Base-by-base conservation (phyloP, 2,888 invertebrate genomes). In the Caenorhabditis macrosperma region DNA sequence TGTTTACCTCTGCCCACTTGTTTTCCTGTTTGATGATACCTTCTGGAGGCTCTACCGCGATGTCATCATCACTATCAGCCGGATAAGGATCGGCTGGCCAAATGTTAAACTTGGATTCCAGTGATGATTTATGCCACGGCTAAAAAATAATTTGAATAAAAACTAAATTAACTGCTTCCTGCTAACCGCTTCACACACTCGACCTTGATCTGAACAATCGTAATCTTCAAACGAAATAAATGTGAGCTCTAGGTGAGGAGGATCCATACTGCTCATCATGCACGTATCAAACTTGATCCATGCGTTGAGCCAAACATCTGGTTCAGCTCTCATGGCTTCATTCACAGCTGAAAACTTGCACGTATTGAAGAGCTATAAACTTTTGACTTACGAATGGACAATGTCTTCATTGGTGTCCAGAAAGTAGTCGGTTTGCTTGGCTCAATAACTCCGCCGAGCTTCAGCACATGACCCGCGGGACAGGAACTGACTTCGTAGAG, bases 1-100 rank as follows among this genome's bases (percentile, higher is more conserved):
- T 10, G n/a, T 12, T n/a, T 12, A 61, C 67, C 41, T 68, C 68
- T 2, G 61, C 41, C 79, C 79, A 79, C 28, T 79, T 59, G 28
- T 74, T 44, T 17, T 74, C 74, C 15, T 10, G 17, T 7, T 57
- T 30, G 15, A 48, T 33, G 4, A 54, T 6, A 3, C 15, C 64
- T 15, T 24, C 24, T 44, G 68, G 57, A 3, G 60, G 61, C 28
- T 55, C 52, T 6, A 54, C n/a, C 1, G 38, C 55, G 17, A 79
- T 68, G 12, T 68, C 68, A 3, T 68, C 63, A 12, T 79, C 79
- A 20, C 59, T 59, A 0, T 67, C 67, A n/a, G 17, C 44, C 28
- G 69, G 69, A 0, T 7, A 7, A 15, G 64, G 72, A 9, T 57
- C 55, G 0, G 38, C 33, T 0, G n/a, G 6, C 57, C 52, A 54